Conservation (phyloP, 2,797 vertebrate genomes). For the Orestias chungarensis region DNA sequence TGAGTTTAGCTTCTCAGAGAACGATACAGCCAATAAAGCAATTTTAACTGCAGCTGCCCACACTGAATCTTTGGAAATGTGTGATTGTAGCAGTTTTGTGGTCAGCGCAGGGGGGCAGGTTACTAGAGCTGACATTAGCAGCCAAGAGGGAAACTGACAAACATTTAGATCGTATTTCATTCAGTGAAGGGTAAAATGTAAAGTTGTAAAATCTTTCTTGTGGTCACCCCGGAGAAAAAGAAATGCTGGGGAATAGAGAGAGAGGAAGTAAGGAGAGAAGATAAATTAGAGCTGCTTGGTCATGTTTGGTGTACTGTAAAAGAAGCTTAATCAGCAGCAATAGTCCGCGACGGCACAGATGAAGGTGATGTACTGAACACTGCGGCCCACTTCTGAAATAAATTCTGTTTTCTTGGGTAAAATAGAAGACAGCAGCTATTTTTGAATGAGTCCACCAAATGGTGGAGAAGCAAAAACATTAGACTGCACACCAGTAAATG, state of each 20-base stretch:
- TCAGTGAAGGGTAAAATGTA: conserved; percentile 46
- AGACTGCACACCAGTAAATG: background rate
- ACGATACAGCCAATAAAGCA: conserved; percentile 47
- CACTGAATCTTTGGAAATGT: conserved; percentile 29
- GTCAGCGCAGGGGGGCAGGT: conserved; percentile 13
- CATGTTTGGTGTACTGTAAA: conserved; percentile 68
- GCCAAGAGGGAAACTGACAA: conserved; percentile 36
- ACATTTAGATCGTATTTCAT: conserved; percentile 35
- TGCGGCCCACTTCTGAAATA: conserved; percentile 49
- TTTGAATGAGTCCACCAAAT: conserved; percentile 26
- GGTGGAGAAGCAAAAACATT: background rate
- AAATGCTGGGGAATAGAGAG: conserved; percentile 7
- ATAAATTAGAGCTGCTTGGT: conserved; percentile 70
- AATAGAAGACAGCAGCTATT: conserved; percentile 13
- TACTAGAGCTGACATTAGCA: conserved; percentile 23
- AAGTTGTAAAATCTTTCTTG: conserved; percentile 39
- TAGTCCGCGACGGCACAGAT: conserved; percentile 45
- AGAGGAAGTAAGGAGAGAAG: conserved; percentile 11
- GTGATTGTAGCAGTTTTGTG: conserved; percentile 40
- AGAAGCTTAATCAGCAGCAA: conserved; percentile 71
- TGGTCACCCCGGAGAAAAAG: conserved; percentile 6
- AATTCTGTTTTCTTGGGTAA: conserved; percentile 22
- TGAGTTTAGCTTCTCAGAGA: conserved; percentile 19
- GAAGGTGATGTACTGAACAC: conserved; percentile 45
- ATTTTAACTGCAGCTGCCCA: conserved; percentile 35